phyloP scores from a whole-genome alignment of 2,888 invertebrate species.

The Eristalis intricaria region DNA sequence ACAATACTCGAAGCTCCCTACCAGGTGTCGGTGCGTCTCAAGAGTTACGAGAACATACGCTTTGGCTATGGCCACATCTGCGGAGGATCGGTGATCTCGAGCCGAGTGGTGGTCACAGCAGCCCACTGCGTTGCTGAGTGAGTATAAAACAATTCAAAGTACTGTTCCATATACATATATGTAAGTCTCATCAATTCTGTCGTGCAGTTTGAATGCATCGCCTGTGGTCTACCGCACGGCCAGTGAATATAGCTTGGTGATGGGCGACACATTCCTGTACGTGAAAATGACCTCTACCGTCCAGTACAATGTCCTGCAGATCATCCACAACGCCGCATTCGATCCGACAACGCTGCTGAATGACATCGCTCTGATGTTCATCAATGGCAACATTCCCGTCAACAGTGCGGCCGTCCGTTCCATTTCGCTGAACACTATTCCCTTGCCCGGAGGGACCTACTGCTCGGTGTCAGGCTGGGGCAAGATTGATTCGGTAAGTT shows the following conservation, averaged over 20 bases:
- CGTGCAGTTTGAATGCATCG: conserved; percentile 39
- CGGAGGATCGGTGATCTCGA: conserved; percentile 76
- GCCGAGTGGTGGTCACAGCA: conserved; percentile 75
- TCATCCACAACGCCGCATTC: conserved; percentile 73
- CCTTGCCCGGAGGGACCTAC: conserved; percentile 13
- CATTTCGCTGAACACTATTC: conserved; percentile 67
- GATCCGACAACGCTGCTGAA: conserved; percentile 57
- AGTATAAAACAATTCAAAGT: conserved; percentile 15
- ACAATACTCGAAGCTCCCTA: conserved; percentile 71
- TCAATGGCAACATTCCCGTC: conserved; percentile 75
- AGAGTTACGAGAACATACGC: conserved; percentile 20
- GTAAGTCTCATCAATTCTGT: neutral
- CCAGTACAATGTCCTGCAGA: conserved; percentile 73
- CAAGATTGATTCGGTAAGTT: conserved; percentile 72
- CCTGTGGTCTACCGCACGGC: conserved; percentile 72
- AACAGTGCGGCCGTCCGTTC: conserved; percentile 60
- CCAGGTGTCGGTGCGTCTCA: conserved; percentile 76
- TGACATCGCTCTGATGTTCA: conserved; percentile 76
- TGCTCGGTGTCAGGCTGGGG: conserved; percentile 78
- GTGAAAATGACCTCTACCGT: conserved; percentile 48
- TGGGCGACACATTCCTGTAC: conserved; percentile 74
- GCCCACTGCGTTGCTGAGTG: conserved; percentile 76
- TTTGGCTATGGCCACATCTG: conserved; percentile 77
- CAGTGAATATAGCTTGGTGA: conserved; percentile 73
- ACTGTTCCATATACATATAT: too few species aligned